These are phyloP conservation scores for Philereme vetulata DNA, from an alignment of 2,888 invertebrate species.

Conservation along the genomic window DNA sequence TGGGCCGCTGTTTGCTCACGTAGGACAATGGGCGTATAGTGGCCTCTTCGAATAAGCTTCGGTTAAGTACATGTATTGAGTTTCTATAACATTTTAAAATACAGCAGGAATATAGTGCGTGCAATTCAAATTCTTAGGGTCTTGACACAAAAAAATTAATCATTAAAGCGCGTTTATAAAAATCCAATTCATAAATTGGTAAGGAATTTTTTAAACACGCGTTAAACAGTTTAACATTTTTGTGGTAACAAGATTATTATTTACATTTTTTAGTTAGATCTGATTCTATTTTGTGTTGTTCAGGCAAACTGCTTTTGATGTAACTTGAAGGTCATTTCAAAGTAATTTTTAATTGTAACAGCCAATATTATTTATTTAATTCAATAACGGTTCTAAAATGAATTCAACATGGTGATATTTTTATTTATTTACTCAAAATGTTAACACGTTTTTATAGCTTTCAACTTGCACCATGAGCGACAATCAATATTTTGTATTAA, in stretches of 20 bases:
- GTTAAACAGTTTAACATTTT: too few species aligned
- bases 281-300: slow-evolving; percentile 40
- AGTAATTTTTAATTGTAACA: not conserved
- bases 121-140: slow-evolving; percentile 67
- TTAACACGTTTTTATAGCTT: not conserved
- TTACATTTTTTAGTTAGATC: slow-evolving; percentile 44
- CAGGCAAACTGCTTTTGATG: slow-evolving; percentile 14
- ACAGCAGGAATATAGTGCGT: slow-evolving; percentile 53
- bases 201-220: too few species aligned
- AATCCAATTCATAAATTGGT: too few species aligned
- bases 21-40: slow-evolving; percentile 36
- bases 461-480: slow-evolving; percentile 11
- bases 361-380: not conserved
- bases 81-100: slow-evolving; percentile 32
- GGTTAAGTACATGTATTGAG: slow-evolving; percentile 42
- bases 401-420: slow-evolving; percentile 5
- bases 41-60: slow-evolving; percentile 40
- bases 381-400: slow-evolving; percentile 14
- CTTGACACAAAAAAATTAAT: too few species aligned
- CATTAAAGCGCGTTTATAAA: too few species aligned
- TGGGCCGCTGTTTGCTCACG: not conserved
- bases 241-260: too few species aligned
- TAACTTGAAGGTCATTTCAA: slow-evolving; percentile 14
- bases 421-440: slow-evolving; percentile 7
- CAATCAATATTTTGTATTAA: slow-evolving; percentile 5